Evolutionary conservation across 2,113 vertebrate species (phyloP), one percentile per base, ranked within the genome.

Genomic region (Grantiella picta): DNA sequence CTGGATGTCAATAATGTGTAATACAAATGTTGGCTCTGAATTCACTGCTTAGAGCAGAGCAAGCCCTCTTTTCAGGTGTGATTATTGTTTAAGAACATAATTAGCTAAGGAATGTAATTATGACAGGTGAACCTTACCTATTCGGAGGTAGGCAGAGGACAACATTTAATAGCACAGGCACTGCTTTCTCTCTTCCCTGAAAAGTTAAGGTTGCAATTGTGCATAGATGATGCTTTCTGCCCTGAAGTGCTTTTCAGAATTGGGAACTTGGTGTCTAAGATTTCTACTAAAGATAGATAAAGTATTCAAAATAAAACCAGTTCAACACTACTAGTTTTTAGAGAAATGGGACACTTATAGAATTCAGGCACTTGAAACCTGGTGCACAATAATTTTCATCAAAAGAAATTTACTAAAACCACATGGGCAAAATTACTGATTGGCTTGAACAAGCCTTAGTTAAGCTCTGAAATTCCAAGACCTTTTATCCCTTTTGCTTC

Each of bases 1-100:
- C 98, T 98, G 98, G 98, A 97, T 98, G 98, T 98, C 98, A 98
- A 98, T 90, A 97, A 96, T 96, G 97, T 93, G 97, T 97, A 98
- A 97, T 96, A 88, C 52, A 98, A 98, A 93, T n/a, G 53, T 76
- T 96, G 90, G 65, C 92, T 95, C 23, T 3, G 57, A 72, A 75
- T 70, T 63, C 64, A n/a, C 47, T 56, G 21, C 53, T 77, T 29
- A 25, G 52, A 68, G 28, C 38, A 49, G 36, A 95, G 71, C 15
- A 81, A 86, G 12, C 21, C 15, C 27, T 50, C 15, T 31, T 95
- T 87, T 65, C 29, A 92, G 63, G 57, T 61, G 63, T 57, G 50
- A 83, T 81, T 65, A 68, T 35, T 72, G 19, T 50, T 84, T 50
- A 56, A 83, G 35, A 64, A 42, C 25, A 16, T 50, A 44, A 75